Evolutionary conservation across 2,113 vertebrate genomes (phyloP), one percentile per base, ranked within the genome.

Genomic region (Synchiropus splendidus): DNA sequence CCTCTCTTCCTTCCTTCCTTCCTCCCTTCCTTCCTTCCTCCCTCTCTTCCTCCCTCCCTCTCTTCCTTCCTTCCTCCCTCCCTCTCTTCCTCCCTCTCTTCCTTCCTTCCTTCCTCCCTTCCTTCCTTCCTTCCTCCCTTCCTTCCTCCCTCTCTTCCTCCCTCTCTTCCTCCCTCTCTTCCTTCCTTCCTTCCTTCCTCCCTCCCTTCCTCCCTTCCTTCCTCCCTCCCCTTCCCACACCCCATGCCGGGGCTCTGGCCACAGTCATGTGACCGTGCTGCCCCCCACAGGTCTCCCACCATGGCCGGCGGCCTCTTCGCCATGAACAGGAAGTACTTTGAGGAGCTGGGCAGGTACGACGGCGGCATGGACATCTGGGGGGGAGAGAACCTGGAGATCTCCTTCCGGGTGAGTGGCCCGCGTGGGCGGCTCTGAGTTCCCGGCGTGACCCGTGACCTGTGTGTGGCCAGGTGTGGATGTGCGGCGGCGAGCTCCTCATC

Each of bases 291-390:
- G 83, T 98, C 95, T 12, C 94, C 94, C 13, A 98, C 95, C 4
- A 98, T 98, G 94, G 95, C 95, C 1, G 95, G 95, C 8, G 95
- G 95, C 1, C 62, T 98, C n/a, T 98, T 98, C 31, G 95, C 95
- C 6, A 98, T 98, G 88, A 80, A 94, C 64, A 86, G 91, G n/a
- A 82, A 84, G 50, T 98, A 95, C 51, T 98, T 98, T 21, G 86
- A 76, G 1, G 90, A 94, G 14, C 87, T 98, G 0, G 95, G 95
- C 8, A 89, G 92, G 49, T 98, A 98, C 1, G 95, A 98, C 38
- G 84, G 86, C 0, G 94, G 95, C 63, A 98, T 98, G 95, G 92
- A 98, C 67, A 97, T 98, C 76, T 98, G 95, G 95, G 95, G 95
- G 42, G 95, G 95, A 38, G 95, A 98, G 45, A 98, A 98, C 60